phyloP scores from a whole-genome alignment of 2,113 vertebrate species.

The Crocuta crocuta region DNA sequence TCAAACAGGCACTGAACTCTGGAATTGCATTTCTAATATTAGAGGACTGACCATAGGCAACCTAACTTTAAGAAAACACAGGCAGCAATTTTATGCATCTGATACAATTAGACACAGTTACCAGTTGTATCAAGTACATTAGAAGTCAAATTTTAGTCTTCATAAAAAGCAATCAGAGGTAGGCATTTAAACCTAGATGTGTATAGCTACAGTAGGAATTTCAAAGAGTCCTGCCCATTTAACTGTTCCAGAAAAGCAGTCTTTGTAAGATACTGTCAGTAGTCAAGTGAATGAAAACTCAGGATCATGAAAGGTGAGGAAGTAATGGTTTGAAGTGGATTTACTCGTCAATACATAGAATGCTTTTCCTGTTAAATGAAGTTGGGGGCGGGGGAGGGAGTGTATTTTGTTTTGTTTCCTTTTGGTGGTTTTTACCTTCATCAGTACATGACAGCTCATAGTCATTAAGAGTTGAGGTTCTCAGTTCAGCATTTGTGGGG shows the following conservation, averaged over 20 bases:
- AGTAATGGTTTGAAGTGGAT: neutral
- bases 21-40: conserved; percentile 50
- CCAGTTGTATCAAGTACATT: neutral
- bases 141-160: conserved; percentile 55
- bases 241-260: conserved; percentile 53
- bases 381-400: too few species aligned
- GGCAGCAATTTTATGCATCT: neutral
- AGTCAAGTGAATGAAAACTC: neutral
- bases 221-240: conserved; percentile 16
- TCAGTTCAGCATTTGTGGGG: neutral
- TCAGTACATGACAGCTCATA: neutral
- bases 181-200: neutral
- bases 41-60: conserved; percentile 40
- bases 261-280: neutral
- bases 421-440: neutral
- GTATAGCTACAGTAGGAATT: conserved; percentile 40
- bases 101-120: conserved; percentile 55
- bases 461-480: neutral
- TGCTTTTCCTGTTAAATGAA: conserved; percentile 5
- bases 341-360: neutral
- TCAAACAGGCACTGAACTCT: conserved; percentile 40
- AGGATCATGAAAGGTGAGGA: neutral
- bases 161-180: conserved; percentile 38
- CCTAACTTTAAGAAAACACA: conserved; percentile 18
- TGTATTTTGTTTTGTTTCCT: neutral